phyloP scores from a whole-genome alignment of 2,888 invertebrate genomes.

The Philaethria dido region DNA sequence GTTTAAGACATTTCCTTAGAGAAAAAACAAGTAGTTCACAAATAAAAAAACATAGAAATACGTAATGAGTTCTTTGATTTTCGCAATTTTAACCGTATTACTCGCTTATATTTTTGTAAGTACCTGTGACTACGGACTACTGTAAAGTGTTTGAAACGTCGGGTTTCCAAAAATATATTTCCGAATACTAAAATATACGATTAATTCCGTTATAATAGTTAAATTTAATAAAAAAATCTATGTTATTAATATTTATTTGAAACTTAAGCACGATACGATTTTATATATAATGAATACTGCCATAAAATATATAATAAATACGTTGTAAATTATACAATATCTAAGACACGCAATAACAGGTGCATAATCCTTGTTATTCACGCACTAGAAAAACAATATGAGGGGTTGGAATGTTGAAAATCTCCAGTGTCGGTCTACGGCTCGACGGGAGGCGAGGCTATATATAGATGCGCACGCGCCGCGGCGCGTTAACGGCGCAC shows the following conservation, averaged over 20 bases:
- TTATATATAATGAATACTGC: background rate
- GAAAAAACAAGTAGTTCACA: too few relatives aligned
- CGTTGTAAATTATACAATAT: conserved; percentile 2
- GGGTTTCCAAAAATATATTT: too few relatives aligned
- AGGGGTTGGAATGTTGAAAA: conserved; percentile 69
- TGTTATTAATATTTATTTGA: background rate
- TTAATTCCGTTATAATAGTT: too few relatives aligned
- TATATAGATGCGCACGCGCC: conserved; percentile 75
- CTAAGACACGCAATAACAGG: conserved; percentile 36
- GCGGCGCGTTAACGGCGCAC: conserved; percentile 63
- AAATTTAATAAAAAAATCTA: too few relatives aligned
- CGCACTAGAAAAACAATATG: conserved; percentile 54
- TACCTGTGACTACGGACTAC: too few relatives aligned
- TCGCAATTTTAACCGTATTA: too few relatives aligned
- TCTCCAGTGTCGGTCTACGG: conserved; percentile 62
- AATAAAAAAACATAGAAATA: too few relatives aligned
- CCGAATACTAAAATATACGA: too few relatives aligned
- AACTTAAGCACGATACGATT: background rate
- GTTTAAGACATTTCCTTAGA: too few relatives aligned
- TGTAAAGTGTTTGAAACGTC: too few relatives aligned
- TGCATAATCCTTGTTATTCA: conserved; percentile 36
- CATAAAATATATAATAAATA: conserved; percentile 1
- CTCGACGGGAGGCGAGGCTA: conserved; percentile 70
- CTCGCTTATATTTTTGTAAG: too few relatives aligned
- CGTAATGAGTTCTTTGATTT: too few relatives aligned